These are phyloP conservation scores for Xenopus laevis DNA, from an alignment of 2,113 vertebrate species.

Conservation along the genomic window DNA sequence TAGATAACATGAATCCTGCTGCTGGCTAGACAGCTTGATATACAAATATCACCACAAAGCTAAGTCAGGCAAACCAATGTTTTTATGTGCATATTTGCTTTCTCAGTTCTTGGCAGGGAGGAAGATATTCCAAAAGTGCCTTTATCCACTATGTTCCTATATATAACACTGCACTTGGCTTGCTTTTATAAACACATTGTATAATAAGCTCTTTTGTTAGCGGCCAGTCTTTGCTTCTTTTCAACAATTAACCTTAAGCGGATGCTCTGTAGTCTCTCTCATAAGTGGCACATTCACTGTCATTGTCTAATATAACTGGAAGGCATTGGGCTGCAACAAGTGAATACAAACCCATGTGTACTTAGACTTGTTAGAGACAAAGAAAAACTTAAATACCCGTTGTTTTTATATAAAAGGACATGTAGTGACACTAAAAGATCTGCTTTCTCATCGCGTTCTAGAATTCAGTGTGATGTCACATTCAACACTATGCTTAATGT, in stretches of 20 bases:
- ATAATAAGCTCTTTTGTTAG: constrained; percentile 8
- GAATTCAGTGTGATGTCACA: no score
- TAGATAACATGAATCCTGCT: constrained; percentile 16
- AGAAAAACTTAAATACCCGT: no score
- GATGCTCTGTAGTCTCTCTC: background rate
- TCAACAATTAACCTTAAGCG: background rate
- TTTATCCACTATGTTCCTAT: constrained; percentile 2
- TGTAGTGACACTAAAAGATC: no score
- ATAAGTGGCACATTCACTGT: background rate
- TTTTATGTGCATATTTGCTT: constrained; percentile 34
- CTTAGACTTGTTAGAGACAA: no score
- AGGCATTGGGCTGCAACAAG: background rate
- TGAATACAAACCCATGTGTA: background rate
- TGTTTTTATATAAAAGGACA: no score
- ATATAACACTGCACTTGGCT: constrained; percentile 10
- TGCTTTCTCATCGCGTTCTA: no score
- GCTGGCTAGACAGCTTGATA: constrained; percentile 27
- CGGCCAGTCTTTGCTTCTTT: background rate
- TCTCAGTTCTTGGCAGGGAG: constrained; percentile 27
- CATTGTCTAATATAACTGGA: background rate
- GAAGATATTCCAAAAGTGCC: constrained; percentile 16
- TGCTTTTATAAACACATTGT: background rate
- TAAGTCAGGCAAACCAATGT: constrained; percentile 28
- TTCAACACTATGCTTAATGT: no score
- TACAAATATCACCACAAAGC: constrained; percentile 25